Conservation (phyloP, 2,888 invertebrate species). For the Eristalinus sepulchralis region DNA sequence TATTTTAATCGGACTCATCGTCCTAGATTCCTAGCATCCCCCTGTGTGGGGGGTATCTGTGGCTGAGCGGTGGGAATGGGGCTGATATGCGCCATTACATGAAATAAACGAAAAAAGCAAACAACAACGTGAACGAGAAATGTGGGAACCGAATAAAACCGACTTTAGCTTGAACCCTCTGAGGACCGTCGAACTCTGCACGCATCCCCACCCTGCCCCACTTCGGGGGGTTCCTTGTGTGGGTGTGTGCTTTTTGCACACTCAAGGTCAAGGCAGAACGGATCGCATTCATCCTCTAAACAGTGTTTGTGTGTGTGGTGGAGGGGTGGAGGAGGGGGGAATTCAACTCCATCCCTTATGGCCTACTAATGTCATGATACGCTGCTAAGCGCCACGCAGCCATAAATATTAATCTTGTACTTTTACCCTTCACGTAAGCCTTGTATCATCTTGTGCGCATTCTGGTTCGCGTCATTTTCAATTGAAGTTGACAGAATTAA, state of each 20-base stretch:
- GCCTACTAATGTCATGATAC: conserved; percentile 59
- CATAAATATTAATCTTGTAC: conserved; percentile 58
- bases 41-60: not conserved
- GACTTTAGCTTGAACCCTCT: not conserved
- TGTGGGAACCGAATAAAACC: not conserved
- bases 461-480: not conserved
- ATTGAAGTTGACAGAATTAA: not conserved
- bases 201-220: not conserved
- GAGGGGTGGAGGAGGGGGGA: too few relatives aligned
- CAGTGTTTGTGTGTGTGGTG: too few relatives aligned
- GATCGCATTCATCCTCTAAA: not conserved
- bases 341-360: conserved; percentile 36
- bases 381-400: conserved; percentile 43
- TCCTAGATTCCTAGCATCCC: conserved; percentile 24
- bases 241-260: conserved; percentile 2
- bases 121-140: not conserved
- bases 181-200: not conserved
- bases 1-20: conserved; percentile 42
- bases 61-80: conserved; percentile 8
- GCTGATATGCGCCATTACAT: conserved; percentile 31
- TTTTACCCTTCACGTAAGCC: conserved; percentile 31
- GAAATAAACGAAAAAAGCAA: conserved; percentile 13
- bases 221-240: not conserved
- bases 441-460: conserved; percentile 23
- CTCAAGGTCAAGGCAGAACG: conserved; percentile 53